Conservation (phyloP, 2,888 invertebrate species). For the Escarpia spicata region DNA sequence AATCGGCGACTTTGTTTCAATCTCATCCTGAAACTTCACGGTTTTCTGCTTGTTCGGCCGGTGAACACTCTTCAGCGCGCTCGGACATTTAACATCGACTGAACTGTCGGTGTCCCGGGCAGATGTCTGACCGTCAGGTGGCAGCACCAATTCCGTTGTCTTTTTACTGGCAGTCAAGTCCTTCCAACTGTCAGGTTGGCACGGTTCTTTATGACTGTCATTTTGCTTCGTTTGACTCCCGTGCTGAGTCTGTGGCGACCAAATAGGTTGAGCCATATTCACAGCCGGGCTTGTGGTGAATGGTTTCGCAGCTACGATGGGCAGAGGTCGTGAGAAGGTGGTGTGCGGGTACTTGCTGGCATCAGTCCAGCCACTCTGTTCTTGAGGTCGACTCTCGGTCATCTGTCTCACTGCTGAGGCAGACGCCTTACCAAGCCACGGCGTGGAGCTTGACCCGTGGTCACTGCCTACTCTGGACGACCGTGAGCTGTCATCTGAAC, state of each 20-base stretch:
- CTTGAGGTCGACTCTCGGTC: not conserved
- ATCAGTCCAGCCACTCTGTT: not conserved
- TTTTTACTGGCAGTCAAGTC: not conserved
- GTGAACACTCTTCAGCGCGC: not conserved
- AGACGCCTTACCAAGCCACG: not conserved
- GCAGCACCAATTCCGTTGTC: not conserved
- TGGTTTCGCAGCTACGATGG: not conserved
- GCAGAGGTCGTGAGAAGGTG: not conserved
- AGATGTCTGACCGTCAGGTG: not conserved
- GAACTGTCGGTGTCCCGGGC: not conserved
- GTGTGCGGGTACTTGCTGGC: not conserved
- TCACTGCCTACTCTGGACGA: not conserved
- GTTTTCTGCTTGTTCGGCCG: conserved; percentile 10
- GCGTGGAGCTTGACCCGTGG: not conserved
- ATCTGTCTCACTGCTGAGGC: not conserved
- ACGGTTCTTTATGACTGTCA: not conserved
- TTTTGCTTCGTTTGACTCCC: not conserved
- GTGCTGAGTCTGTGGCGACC: not conserved
- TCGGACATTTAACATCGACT: not conserved
- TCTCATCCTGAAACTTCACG: not conserved
- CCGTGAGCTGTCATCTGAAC: not conserved
- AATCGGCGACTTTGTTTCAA: not conserved
- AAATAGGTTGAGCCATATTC: not conserved
- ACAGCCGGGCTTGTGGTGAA: not conserved
- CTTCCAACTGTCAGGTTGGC: not conserved